Evolutionary conservation across 1,140 invertebrate species (phyloP).

Genomic region (Heliothis virescens): DNA sequence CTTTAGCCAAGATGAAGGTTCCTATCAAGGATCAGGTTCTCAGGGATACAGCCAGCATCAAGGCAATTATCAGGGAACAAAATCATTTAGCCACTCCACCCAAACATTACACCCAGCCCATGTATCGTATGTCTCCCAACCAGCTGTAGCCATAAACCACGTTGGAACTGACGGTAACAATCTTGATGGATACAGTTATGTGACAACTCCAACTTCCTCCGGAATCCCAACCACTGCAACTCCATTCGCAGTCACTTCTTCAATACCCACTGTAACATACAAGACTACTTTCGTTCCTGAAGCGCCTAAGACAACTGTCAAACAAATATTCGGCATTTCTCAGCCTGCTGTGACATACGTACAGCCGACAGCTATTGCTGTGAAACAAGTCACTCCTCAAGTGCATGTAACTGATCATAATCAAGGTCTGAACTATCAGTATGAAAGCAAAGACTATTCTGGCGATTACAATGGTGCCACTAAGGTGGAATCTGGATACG

Average conservation of each 20-base stretch:
- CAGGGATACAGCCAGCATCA: constrained; percentile 55
- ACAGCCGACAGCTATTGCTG: constrained; percentile 72
- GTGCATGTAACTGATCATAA: constrained; percentile 65
- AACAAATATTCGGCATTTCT: constrained; percentile 80
- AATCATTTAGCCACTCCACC: constrained; percentile 52
- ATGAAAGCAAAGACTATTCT: constrained; percentile 60
- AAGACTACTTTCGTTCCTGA: constrained; percentile 77
- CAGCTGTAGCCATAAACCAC: constrained; percentile 74
- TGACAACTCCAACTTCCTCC: constrained; percentile 76
- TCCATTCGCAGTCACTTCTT: constrained; percentile 75
- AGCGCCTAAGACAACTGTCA: constrained; percentile 75
- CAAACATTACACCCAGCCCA: constrained; percentile 60
- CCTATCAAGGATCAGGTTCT: constrained; percentile 59
- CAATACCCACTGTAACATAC: constrained; percentile 66
- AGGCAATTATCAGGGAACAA: constrained; percentile 61
- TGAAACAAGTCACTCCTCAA: constrained; percentile 65
- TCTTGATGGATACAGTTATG: constrained; percentile 68
- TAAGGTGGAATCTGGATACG: constrained; percentile 72
- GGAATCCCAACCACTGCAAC: constrained; percentile 76
- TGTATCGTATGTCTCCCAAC: constrained; percentile 63
- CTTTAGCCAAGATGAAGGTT: constrained; percentile 57
- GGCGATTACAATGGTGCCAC: constrained; percentile 48
- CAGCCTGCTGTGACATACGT: constrained; percentile 79
- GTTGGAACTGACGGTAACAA: constrained; percentile 71
- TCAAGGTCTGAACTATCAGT: constrained; percentile 67